Evolutionary conservation across 2,888 invertebrate species (phyloP).

Genomic region (Hirtodrosophila trivittata): DNA sequence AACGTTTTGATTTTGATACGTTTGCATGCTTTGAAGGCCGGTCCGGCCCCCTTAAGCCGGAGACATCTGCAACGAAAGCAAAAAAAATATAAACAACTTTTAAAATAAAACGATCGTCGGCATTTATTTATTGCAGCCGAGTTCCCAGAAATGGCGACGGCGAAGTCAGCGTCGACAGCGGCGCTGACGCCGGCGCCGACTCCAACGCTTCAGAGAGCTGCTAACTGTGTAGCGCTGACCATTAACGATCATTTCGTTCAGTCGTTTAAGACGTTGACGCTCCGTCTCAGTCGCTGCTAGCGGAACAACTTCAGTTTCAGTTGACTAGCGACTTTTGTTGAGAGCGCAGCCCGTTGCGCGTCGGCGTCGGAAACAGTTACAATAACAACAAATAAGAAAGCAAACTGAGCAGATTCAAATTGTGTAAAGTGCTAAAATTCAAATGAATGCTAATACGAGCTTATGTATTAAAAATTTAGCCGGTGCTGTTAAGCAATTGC

Average conservation of each 20-base stretch:
- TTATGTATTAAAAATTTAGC: not conserved
- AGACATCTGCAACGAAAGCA: conserved; percentile 38
- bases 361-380: conserved; percentile 26
- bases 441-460: conserved; percentile 1
- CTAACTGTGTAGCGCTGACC: conserved; percentile 69
- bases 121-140: conserved; percentile 33
- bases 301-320: conserved; percentile 65
- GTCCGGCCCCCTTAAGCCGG: conserved; percentile 5
- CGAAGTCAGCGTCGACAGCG: conserved; percentile 2
- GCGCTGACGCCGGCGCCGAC: conserved; percentile 16
- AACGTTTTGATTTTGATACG: conserved; percentile 11
- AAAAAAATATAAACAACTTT: conserved; percentile 14
- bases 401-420: conserved; percentile 22
- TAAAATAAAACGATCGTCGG: conserved; percentile 32
- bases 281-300: conserved; percentile 31
- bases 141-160: conserved; percentile 31
- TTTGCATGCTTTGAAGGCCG: conserved; percentile 30
- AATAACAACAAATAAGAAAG: conserved; percentile 49
- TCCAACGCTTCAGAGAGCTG: conserved; percentile 33
- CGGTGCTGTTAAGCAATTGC: not conserved
- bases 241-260: conserved; percentile 44
- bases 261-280: conserved; percentile 33
- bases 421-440: conserved; percentile 18
- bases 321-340: conserved; percentile 65
- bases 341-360: conserved; percentile 40